These are phyloP conservation scores for Cremastobaeus sp. DNA, from an alignment of 2,888 invertebrate genomes.

Conservation along the genomic window DNA sequence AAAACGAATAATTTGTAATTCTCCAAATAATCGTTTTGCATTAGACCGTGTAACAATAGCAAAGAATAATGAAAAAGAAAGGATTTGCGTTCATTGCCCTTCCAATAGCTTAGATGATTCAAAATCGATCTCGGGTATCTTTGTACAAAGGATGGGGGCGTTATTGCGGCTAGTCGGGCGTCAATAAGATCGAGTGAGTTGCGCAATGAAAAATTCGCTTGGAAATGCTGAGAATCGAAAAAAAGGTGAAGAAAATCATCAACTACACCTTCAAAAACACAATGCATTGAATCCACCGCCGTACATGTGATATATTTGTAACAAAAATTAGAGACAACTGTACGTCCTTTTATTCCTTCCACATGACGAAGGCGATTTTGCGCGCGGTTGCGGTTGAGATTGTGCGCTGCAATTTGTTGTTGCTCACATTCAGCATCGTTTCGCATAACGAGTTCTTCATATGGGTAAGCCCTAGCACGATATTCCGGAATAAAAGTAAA, in stretches of 20 bases:
- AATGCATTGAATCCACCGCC: conserved; percentile 1
- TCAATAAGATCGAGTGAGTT: not conserved
- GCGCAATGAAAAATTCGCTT: not conserved
- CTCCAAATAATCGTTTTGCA: not conserved
- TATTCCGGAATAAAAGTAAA: no score
- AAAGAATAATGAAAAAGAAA: conserved; percentile 1
- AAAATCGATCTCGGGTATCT: not conserved
- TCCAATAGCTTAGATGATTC: not conserved
- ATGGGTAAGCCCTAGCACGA: not conserved
- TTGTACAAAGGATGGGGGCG: not conserved
- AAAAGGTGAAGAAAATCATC: not conserved
- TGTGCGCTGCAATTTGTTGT: not conserved
- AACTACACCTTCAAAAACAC: not conserved
- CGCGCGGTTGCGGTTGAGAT: no score
- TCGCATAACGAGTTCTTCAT: not conserved
- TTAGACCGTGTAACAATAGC: not conserved
- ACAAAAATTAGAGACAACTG: no score
- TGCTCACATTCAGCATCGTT: not conserved
- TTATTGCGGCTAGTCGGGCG: not conserved
- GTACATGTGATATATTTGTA: no score
- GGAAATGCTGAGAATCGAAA: not conserved
- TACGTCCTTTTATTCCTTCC: not conserved
- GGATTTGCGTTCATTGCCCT: not conserved
- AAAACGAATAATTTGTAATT: conserved; percentile 3
- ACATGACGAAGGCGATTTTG: no score